phyloP scores from a whole-genome alignment of 2,113 vertebrate species.

The Aptenodytes patagonicus region DNA sequence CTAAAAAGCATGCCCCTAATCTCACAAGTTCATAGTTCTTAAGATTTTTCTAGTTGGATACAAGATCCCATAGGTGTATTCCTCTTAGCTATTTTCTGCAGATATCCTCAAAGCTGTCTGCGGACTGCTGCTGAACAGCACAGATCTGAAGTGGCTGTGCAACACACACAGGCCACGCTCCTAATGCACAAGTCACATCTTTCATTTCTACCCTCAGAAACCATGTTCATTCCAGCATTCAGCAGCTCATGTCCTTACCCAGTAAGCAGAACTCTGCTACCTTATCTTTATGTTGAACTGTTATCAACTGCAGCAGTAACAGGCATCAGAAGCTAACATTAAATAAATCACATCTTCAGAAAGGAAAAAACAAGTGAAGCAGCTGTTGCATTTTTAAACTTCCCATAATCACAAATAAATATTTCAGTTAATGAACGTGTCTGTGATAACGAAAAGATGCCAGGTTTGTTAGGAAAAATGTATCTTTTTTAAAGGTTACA shows the following conservation, averaged over 20 bases:
- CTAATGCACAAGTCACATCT: fast-evolving
- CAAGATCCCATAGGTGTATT: neutral
- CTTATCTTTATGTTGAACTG: fast-evolving
- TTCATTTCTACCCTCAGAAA: neutral
- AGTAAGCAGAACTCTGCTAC: fast-evolving
- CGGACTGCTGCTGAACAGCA: neutral
- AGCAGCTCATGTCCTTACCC: neutral
- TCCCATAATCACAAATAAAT: neutral
- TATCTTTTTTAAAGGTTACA: neutral
- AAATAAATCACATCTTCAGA: neutral
- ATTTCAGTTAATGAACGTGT: neutral
- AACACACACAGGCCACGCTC: fast-evolving
- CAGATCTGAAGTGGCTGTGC: neutral
- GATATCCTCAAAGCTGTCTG: neutral
- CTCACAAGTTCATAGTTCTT: neutral
- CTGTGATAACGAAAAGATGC: neutral
- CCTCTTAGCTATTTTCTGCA: neutral
- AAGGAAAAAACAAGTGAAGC: neutral
- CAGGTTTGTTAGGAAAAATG: neutral
- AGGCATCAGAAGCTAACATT: neutral
- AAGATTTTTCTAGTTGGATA: neutral
- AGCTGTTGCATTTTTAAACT: neutral
- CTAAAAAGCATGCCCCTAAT: neutral
- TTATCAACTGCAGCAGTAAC: neutral
- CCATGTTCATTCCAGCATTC: neutral